Evolutionary conservation across 1,140 invertebrate species (phyloP), one percentile per base, ranked within the genome.

Genomic region (Oryctes rhinoceros): DNA sequence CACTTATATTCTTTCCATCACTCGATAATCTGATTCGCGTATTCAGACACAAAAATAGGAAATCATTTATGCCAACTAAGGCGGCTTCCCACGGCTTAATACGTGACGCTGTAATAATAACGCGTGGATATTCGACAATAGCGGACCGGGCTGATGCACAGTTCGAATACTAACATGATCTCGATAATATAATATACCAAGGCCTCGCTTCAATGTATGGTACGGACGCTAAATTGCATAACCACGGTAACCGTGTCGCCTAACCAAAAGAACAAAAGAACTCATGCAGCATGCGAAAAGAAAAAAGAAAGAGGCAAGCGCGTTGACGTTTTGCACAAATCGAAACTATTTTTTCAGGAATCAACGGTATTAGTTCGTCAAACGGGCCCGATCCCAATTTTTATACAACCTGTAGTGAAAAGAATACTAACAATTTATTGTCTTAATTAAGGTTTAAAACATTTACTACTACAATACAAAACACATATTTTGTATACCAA

Each of bases 91-190:
- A 71, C 20, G 65, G 20, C 65, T 71, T 71, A 35, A 37, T 71
- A 37, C 20, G 20, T 37, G 35, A 24, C 20, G 20, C 20, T 30
- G 20, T 71, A 30, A 20, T 71, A 30, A 20, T 71, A 71, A 71
- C 35, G 65, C 65, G 35, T 24, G 65, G 65, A 71, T 24, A 20
- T 71, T 71, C 65, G 6, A 71, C 65, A 71, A 24, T 71, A 71
- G 35, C 65, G 65, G 65, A 71, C 24, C 65, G 24, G 4, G 24
- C 65, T 10, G 65, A 71, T 71, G 65, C 20, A 71, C 65, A 71
- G 35, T 24, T 20, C 18, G 65, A 71, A 71, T 71, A 30, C 65
- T 71, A 71, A 71, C 65, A 37, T 71, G 65, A 71, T 71, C 35
- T 71, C 20, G 10, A 30, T 71, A 24, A 71, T 13, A 24, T 30